These are phyloP conservation scores for Urocynchramus pylzowi DNA, from an alignment of 2,113 vertebrate genomes.

Conservation along the genomic window DNA sequence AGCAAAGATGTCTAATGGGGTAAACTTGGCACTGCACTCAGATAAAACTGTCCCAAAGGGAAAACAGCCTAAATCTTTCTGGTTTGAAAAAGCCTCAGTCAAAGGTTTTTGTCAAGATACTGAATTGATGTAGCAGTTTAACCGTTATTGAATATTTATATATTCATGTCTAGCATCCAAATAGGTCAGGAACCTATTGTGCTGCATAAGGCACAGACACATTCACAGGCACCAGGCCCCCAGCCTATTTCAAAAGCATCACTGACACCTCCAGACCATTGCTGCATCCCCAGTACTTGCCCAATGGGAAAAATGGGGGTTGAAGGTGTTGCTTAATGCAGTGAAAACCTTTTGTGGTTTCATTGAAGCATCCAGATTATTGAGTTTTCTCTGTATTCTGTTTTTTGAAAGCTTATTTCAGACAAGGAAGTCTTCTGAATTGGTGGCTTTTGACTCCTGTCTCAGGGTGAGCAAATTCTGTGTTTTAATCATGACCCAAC, in stretches of 20 bases:
- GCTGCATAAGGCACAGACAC: not conserved
- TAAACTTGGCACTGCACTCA: not conserved
- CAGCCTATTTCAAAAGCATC: not conserved
- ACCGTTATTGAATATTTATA: conserved; percentile 11
- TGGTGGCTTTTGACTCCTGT: not conserved
- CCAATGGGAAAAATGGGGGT: not conserved
- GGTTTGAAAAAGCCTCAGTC: not conserved
- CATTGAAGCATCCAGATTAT: not conserved
- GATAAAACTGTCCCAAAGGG: conserved; percentile 5
- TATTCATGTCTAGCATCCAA: not conserved
- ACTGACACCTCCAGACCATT: not conserved
- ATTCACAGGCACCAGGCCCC: not conserved
- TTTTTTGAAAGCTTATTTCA: not conserved
- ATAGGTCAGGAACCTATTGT: conserved; percentile 5
- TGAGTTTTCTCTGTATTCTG: not conserved
- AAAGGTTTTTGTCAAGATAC: conserved; percentile 3
- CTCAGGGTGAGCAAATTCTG: not conserved
- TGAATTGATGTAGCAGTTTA: conserved; percentile 18
- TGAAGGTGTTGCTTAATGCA: not conserved
- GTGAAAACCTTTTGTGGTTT: not conserved
- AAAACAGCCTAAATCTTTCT: not conserved
- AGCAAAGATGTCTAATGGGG: not conserved
- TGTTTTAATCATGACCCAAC: not conserved
- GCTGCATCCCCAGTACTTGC: not conserved
- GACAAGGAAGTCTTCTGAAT: not conserved